A percentile compares a stretch with the other conserved stretches of the same genome.
Evolutionary conservation across 2,113 vertebrate genomes (phyloP).

Genomic region (Pyxicephalus adspersus): DNA sequence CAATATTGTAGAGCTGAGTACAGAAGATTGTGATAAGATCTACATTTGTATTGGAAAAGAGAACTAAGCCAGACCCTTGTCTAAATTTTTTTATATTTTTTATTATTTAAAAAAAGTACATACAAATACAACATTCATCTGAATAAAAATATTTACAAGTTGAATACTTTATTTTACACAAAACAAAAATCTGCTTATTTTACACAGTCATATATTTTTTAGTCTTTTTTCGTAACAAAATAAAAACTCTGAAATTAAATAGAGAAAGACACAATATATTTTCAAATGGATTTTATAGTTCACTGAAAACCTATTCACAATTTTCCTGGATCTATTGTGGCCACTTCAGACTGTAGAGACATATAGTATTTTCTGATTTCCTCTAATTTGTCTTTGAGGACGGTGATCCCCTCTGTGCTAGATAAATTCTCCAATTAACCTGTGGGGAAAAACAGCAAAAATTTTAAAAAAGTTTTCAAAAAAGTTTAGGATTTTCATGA

Average conservation of each 20-base stretch:
- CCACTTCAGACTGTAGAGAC: conserved; percentile 92
- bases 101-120: conserved; percentile 92
- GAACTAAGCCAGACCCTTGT: conserved; percentile 76
- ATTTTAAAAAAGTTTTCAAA: too few species aligned
- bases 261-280: conserved; percentile 95
- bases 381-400: too few species aligned
- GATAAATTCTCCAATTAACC: too few species aligned
- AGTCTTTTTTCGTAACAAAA: conserved; percentile 96
- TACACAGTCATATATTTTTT: conserved; percentile 95
- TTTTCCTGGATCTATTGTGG: conserved; percentile 93
- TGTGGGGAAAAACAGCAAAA: too few species aligned
- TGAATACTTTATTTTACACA: conserved; percentile 93
- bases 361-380: too few species aligned
- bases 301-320: conserved; percentile 92
- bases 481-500: too few species aligned
- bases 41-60: conserved; percentile 72
- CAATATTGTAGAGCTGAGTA: conserved; percentile 59
- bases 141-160: conserved; percentile 98
- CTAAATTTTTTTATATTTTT: conserved; percentile 81
- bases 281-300: conserved; percentile 91
- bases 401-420: too few species aligned
- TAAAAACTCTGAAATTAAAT: conserved; percentile 98
- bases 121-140: conserved; percentile 93
- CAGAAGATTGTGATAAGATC: conserved; percentile 59
- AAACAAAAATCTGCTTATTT: conserved; percentile 85